These are phyloP conservation scores for Vanacampus margaritifer DNA, from an alignment of 2,113 vertebrate genomes.

Conservation along the genomic window DNA sequence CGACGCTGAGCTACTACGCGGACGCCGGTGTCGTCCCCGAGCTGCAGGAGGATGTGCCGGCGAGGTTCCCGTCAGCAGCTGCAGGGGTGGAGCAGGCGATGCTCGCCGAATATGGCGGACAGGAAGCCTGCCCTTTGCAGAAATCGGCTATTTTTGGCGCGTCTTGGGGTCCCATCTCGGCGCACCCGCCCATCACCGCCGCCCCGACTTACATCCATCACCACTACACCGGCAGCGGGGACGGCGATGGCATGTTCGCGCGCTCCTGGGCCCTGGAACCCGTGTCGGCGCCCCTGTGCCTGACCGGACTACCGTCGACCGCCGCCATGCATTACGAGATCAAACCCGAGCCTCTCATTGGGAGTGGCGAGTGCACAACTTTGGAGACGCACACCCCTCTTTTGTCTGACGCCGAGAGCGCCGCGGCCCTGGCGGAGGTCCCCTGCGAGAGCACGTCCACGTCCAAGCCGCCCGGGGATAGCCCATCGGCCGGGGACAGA, in stretches of 20 bases:
- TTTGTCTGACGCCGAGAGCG: constrained; percentile 88
- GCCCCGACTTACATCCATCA: constrained; percentile 88
- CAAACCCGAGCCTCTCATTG: constrained; percentile 90
- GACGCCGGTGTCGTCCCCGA: constrained; percentile 88
- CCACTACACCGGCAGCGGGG: constrained; percentile 80
- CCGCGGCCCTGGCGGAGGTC: constrained; percentile 82
- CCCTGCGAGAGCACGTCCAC: constrained; percentile 80
- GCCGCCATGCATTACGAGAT: constrained; percentile 88
- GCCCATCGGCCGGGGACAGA: constrained; percentile 77
- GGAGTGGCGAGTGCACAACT: constrained; percentile 82
- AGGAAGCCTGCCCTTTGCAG: constrained; percentile 88
- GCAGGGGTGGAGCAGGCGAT: constrained; percentile 79
- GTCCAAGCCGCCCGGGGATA: constrained; percentile 79
- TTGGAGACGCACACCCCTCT: constrained; percentile 89
- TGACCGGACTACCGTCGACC: constrained; percentile 87
- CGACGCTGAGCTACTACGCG: constrained; percentile 90
- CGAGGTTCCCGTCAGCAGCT: constrained; percentile 79
- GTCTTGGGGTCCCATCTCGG: constrained; percentile 87
- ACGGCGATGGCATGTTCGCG: constrained; percentile 90
- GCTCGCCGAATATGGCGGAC: constrained; percentile 87
- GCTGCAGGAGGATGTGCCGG: constrained; percentile 80
- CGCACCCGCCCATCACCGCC: constrained; percentile 76
- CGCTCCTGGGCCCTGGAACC: constrained; percentile 93
- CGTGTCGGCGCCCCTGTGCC: constrained; percentile 86
- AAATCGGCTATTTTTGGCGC: constrained; percentile 90